Evolutionary conservation across 2,113 vertebrate genomes (phyloP), one percentile per base, ranked within the genome.

Genomic region (Micronycteris hirsuta): DNA sequence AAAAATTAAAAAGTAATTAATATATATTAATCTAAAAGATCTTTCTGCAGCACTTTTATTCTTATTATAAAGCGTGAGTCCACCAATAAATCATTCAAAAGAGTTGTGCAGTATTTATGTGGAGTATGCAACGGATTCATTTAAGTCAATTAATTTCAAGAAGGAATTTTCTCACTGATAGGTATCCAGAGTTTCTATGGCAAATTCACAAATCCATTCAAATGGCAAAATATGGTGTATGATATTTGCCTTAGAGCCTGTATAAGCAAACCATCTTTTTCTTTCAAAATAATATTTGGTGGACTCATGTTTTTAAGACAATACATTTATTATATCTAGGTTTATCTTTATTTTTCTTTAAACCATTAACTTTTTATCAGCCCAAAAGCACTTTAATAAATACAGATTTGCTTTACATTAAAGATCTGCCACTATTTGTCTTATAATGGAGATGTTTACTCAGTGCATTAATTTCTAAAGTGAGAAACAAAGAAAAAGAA

Each of bases 71-170:
- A 89, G 74, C 43, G 52, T 43, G 47, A 89, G 19, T 41, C 52
- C 22, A 87, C 76, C 54, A 52, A 74, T 88, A 90, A 97, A 47
- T 94, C 47, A 88, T 86, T 92, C 43, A 86, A 8, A 16, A 84
- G 68, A 89, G 33, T 12, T 33, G 15, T 86, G 43, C 20, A 88
- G 26, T 92, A 63, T 82, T 94, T 54, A 85, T 43, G 45, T 85
- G 41, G 52, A 36, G 9, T 92, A 43, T 68, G 5, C 52, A 77
- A n/a, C 15, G 54, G 43, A 92, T 52, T 14, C 58, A 74, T 83
- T 92, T 96, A 85, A 91, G 77, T 61, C 47, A 90, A 52, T 88
- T 94, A 90, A 10, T 13, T 94, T 94, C 41, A 93, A 94, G 56
- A 93, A 82, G 33, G 31, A 74, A 74, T 86, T 94, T 80, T 71